These are phyloP conservation scores for Plodia interpunctella DNA, from an alignment of 1,140 invertebrate species.

Conservation along the genomic window DNA sequence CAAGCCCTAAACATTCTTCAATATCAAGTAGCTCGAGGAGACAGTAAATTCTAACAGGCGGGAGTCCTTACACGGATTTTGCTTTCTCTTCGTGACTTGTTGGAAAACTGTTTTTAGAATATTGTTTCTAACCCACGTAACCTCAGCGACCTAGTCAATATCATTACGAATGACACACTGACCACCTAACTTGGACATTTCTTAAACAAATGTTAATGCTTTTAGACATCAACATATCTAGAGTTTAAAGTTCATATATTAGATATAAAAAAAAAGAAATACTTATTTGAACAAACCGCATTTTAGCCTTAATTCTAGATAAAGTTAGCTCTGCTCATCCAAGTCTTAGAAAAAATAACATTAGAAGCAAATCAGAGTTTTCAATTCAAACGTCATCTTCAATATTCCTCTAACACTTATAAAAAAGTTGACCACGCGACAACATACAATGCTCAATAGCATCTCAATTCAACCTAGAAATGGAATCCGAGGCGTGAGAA, in stretches of 20 bases:
- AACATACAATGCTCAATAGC: conserved; percentile 1
- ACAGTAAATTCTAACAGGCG: conserved; percentile 4
- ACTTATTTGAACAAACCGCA: neutral
- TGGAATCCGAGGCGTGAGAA: conserved; percentile 30
- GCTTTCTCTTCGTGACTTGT: conserved; percentile 6
- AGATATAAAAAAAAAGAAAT: too few species aligned
- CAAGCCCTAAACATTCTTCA: conserved; percentile 2
- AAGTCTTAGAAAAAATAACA: neutral
- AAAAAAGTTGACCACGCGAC: conserved; percentile 6
- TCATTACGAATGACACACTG: neutral
- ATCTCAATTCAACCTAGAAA: conserved; percentile 21
- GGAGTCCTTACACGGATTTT: neutral
- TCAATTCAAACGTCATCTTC: neutral
- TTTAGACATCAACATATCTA: too few species aligned
- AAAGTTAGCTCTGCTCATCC: neutral
- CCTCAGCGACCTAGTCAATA: neutral
- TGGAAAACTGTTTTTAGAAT: conserved; percentile 3
- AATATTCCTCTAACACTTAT: neutral
- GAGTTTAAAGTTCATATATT: too few species aligned
- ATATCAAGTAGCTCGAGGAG: neutral
- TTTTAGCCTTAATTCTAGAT: neutral
- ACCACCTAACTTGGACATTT: neutral
- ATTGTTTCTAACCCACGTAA: neutral
- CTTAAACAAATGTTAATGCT: too few species aligned
- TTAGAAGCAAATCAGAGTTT: neutral